Percentiles rank a stretch among this genome's conserved stretches.
These are phyloP conservation scores for Callochromis pleurospilus DNA, from an alignment of 2,113 vertebrate genomes.

Conservation along the genomic window DNA sequence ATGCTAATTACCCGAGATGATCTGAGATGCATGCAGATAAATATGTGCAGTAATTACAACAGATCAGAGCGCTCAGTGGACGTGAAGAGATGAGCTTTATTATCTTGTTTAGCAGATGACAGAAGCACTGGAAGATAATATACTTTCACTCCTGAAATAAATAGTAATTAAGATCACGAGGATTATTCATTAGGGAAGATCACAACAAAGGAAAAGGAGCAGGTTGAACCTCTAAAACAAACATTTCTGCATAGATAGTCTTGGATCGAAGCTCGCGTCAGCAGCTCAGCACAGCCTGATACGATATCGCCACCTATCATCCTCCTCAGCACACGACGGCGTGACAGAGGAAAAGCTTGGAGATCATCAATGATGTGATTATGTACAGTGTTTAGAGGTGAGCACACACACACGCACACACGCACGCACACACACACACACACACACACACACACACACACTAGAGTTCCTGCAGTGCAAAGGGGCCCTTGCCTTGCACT, in stretches of 20 bases:
- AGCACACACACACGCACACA: accelerated
- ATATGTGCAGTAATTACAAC: background rate
- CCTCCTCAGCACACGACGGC: background rate
- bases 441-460: background rate
- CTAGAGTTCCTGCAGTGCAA: slow-evolving; percentile 28
- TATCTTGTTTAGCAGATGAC: slow-evolving; percentile 18
- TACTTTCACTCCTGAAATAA: background rate
- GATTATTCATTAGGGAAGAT: background rate
- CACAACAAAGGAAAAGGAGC: background rate
- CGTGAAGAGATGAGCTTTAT: slow-evolving; percentile 20
- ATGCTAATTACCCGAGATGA: background rate
- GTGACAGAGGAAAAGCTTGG: background rate
- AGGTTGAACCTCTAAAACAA: slow-evolving; percentile 36
- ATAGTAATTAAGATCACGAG: slow-evolving; percentile 5
- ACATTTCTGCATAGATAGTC: slow-evolving; percentile 65
- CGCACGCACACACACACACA: background rate
- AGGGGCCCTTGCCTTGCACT: slow-evolving; percentile 26
- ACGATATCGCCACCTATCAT: background rate
- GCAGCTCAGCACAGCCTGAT: background rate
- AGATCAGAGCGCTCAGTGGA: background rate
- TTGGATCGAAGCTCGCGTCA: slow-evolving; percentile 8
- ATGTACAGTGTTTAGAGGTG: background rate
- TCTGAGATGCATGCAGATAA: background rate
- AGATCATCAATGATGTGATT: background rate
- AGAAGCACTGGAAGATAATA: slow-evolving; percentile 8